Evolutionary conservation across 64 coral and sea anemone species (phyloP), one percentile per base, ranked within the genome.

Genomic region (Actinia tenebrosa): DNA sequence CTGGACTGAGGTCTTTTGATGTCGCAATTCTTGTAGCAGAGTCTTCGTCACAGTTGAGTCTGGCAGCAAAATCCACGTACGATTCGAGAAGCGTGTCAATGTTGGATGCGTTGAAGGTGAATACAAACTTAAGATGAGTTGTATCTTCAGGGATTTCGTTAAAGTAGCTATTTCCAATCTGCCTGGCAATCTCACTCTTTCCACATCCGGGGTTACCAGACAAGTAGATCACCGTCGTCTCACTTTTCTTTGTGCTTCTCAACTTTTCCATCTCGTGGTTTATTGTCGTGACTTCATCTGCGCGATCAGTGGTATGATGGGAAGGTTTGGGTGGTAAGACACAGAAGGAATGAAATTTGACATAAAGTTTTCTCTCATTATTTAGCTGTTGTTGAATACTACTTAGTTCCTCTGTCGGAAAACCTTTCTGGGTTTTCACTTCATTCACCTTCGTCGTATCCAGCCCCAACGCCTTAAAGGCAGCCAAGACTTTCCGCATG

Each of bases 41-140:
- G 47, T 89, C 30, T 20, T 93, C 84, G 22, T 77, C 17, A 56
- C 92, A 93, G 13, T 44, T 87, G 18, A 93, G 53, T 13, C 23
- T 7, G 1, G 14, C 37, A 75, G 92, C 84, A 84, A 93, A 86
- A 23, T 56, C 83, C 1, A 82, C 10, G 55, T 83, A 93, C 9
- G 92, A 93, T 23, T 87, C 23, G 0, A 93, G 42, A 44, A 93
- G 88, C 0, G 92, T 43, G 23, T 89, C 84, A 11, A 69, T 19
- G 16, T 22, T 87, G 81, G 84, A 66, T 3, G 83, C 92, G 53
- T 87, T 89, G 16, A 93, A 71, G 14, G 92, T 93, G 69, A 93
- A 82, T 7, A 93, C 92, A 23, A 89, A 87, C 14, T 26, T 26
- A 9, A 19, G 19, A 37, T 42, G 22, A 19, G 83, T n/a, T 53